Evolutionary conservation across 2,888 invertebrate genomes (phyloP).

Genomic region (Euproctis similis): DNA sequence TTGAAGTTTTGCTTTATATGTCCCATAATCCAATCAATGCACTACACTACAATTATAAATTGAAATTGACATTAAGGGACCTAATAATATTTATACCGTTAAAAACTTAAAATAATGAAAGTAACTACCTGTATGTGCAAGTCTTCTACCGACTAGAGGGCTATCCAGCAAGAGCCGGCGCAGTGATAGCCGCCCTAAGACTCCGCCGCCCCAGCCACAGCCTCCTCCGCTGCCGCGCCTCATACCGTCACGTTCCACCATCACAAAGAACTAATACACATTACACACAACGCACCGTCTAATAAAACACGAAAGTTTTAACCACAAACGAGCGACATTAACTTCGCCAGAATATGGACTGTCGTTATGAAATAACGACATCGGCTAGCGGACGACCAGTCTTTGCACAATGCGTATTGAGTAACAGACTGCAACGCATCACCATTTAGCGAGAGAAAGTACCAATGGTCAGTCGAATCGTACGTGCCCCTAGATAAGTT

Average conservation of each 20-base stretch:
- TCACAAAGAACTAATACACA: conserved; percentile 51
- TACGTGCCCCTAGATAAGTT: conserved; percentile 37
- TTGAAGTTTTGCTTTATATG: too few relatives aligned
- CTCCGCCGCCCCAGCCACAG: conserved; percentile 65
- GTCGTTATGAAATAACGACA: conserved; percentile 48
- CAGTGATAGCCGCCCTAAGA: conserved; percentile 78
- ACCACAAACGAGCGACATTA: conserved; percentile 35
- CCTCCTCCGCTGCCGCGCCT: conserved; percentile 59
- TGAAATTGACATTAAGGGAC: too few relatives aligned
- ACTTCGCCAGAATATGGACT: conserved; percentile 37
- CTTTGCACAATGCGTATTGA: conserved; percentile 57
- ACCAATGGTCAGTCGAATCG: conserved; percentile 41
- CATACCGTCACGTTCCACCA: conserved; percentile 65
- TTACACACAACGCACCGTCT: conserved; percentile 39
- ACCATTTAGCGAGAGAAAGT: conserved; percentile 67
- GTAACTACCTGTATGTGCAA: conserved; percentile 65
- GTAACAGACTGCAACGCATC: conserved; percentile 59
- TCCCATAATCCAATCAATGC: too few relatives aligned
- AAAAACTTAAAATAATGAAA: neutral
- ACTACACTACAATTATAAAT: too few relatives aligned
- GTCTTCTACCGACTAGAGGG: conserved; percentile 80
- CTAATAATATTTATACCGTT: too few relatives aligned
- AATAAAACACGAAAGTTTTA: conserved; percentile 16
- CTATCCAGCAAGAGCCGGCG: conserved; percentile 82
- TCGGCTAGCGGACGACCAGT: conserved; percentile 31